phyloP scores from a whole-genome alignment of 1,140 invertebrate genomes.

The Battus philenor region DNA sequence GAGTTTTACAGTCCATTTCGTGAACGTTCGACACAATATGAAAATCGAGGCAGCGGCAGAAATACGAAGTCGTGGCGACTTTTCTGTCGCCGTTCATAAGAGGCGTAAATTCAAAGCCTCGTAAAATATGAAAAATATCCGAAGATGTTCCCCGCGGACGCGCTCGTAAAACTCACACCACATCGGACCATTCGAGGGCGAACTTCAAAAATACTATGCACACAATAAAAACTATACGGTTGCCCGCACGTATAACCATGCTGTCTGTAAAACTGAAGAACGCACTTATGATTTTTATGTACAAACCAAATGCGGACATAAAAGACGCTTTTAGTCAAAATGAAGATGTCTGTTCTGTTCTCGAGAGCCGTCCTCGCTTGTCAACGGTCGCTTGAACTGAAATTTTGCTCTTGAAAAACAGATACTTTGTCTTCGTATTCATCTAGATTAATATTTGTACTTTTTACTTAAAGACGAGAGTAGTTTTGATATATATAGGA shows the following conservation, averaged over 20 bases:
- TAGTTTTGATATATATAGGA: too few species aligned
- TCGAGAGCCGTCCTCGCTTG: too few species aligned
- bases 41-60: conserved; percentile 38
- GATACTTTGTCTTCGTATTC: too few species aligned
- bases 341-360: conserved; percentile 7
- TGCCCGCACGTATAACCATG: conserved; percentile 2
- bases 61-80: conserved; percentile 43
- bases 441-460: too few species aligned
- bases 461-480: too few species aligned
- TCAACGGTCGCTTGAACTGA: too few species aligned
- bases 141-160: conserved; percentile 26
- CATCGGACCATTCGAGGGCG: conserved; percentile 22
- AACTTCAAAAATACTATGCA: conserved; percentile 24
- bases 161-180: conserved; percentile 37
- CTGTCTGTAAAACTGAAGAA: conserved; percentile 14
- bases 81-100: conserved; percentile 34
- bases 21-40: conserved; percentile 31
- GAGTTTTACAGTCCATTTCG: conserved; percentile 40
- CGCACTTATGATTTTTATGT: conserved; percentile 11
- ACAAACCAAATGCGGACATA: conserved; percentile 13
- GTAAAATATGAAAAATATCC: conserved; percentile 70
- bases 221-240: conserved; percentile 15
- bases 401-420: too few species aligned
- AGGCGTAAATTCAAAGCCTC: conserved; percentile 63
- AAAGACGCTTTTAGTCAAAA: conserved; percentile 7